Evolutionary conservation across 2,888 invertebrate species (phyloP), one percentile per base, ranked within the genome.

Genomic region (Morpho deidamia): DNA sequence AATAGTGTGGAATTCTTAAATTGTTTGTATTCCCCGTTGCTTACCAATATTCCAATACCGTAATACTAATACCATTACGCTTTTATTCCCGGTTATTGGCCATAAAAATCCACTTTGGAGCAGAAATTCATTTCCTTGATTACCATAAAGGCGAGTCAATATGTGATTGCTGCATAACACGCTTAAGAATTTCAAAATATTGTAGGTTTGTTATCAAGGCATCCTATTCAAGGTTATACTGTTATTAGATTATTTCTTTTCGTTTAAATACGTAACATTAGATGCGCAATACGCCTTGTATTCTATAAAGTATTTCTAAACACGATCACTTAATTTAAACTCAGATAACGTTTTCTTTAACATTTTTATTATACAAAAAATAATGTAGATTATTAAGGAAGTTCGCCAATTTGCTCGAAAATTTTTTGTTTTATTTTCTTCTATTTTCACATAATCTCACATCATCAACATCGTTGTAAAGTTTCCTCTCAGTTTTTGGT

Each of bases 71-170:
- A 33, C 41, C 39, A 32, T 34, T 8, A 39, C 32, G 45, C 41
- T 45, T 35, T 54, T 42, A 54, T 50, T 37, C 33, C 37, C 41
- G 37, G 33, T 54, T 50, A 50, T 50, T 50, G 48, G 45, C 41
- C 44, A 49, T 54, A 54, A 54, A 54, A 49, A 54, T 49, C 46
- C 44, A 49, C 35, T 12, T 40, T 34, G 40, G 49, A 41, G 32
- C 14, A 50, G 44, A 50, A 54, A 54, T 50, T 45, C 45, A 50
- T 54, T 46, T 23, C 37, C 50, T 50, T 54, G 45, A 50, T 54
- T 50, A 54, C 40, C 45, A 50, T 45, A 49, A 54, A 42, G 45
- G 49, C 50, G 39, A 14, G 32, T 10, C 11, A n/a, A 47, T 47
- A n/a, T 38, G 39, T 47, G 46, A 47, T 47, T 47, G 32, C 38